Evolutionary conservation across 1,140 invertebrate species (phyloP).

Genomic region (Sesamia nonagrioides): DNA sequence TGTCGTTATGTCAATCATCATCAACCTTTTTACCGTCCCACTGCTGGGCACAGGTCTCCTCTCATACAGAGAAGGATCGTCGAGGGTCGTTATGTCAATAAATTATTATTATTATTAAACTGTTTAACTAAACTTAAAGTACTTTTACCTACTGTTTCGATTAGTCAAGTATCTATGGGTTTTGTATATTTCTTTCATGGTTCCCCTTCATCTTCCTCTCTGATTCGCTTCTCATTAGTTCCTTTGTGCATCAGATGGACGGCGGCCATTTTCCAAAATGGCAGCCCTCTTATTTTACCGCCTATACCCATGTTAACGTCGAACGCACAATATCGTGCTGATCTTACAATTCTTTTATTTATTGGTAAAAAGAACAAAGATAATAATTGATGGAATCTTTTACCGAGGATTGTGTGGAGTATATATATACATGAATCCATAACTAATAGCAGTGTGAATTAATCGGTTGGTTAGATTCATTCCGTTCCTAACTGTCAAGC

Average conservation of each 20-base stretch:
- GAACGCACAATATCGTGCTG: constrained; percentile 50
- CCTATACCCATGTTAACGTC: constrained; percentile 55
- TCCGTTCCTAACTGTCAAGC: too few species aligned
- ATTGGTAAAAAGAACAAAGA: constrained; percentile 16
- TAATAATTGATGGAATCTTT: constrained; percentile 30
- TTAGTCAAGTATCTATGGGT: too few species aligned
- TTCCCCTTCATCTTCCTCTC: constrained; percentile 26
- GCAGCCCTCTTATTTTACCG: constrained; percentile 52
- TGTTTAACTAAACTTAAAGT: too few species aligned
- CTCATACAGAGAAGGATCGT: too few species aligned
- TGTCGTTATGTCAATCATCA: too few species aligned
- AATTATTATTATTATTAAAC: too few species aligned
- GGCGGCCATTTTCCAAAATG: constrained; percentile 57
- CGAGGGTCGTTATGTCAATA: too few species aligned
- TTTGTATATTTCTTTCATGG: neutral
- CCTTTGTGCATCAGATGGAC: constrained; percentile 50
- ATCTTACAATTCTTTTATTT: constrained; percentile 31
- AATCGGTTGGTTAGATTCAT: too few species aligned
- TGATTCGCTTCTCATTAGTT: constrained; percentile 57
- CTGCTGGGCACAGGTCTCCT: too few species aligned
- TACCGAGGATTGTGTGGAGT: neutral
- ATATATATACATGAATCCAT: neutral
- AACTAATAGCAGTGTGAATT: too few species aligned
- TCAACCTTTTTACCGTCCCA: too few species aligned
- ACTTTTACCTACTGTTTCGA: too few species aligned